Evolutionary conservation across 2,888 invertebrate species (phyloP), one percentile per base, ranked within the genome.

Genomic region (Dasypolia templi): DNA sequence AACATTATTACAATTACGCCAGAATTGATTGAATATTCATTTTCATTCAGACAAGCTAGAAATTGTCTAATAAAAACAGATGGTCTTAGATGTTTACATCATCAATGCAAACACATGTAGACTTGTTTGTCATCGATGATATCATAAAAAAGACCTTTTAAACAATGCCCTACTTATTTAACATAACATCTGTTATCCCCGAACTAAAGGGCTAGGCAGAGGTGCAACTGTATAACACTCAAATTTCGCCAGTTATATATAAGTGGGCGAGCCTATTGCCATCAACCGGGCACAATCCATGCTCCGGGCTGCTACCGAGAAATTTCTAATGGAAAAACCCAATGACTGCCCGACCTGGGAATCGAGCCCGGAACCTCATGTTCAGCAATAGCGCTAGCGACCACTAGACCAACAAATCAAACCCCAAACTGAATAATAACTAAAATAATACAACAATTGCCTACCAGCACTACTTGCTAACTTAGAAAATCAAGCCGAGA

Each of bases 111-210:
- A 46, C 32, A 46, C 32, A 39, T 46, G 12, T 32, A 53, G 35
- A 53, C 53, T 51, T 44, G 9, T 75, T 53, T 22, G 29, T 75
- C 75, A 75, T 61, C 51, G 42, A 72, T 72, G 72, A 72, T 72
- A 6, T 42, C 49, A 72, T 71, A 17, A 58, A 56, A 44, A 35
- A 22, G 0, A 22, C n/a, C 26, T 61, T n/a, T 32, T 14, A 32
- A 12, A 64, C 19, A 17, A 42, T 32, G 26, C 17, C 32, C 9
- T 32, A 42, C 0, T 32, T 29, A 29, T 17, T 42, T 44, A 1
- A 4, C 19, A 29, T 29, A 46, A 46, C 19, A 19, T 2, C 6
- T 19, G 19, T 4, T 19, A 19, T 46, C 9, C 7, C 6, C 7
- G n/a, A n/a, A n/a, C 19, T 7, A 19, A 46, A 46, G 46, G 19